These are phyloP conservation scores for Tenthredo scrophulariae DNA, from an alignment of 2,888 invertebrate species.

Conservation along the genomic window DNA sequence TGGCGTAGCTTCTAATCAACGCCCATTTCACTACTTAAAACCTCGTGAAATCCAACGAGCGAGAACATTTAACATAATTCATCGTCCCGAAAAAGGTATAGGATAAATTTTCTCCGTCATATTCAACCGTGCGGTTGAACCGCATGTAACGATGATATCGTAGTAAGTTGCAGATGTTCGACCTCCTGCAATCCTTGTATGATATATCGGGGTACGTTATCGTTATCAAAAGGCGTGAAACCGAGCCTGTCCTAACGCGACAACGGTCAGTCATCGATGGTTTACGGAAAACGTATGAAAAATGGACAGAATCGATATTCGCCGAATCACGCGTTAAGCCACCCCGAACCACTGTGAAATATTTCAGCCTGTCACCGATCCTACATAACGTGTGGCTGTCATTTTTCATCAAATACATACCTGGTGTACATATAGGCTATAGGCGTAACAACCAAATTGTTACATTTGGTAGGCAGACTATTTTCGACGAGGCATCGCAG, in stretches of 20 bases:
- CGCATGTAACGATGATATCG: background rate
- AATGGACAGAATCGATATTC: slow-evolving; percentile 42
- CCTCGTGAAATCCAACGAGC: slow-evolving; percentile 51
- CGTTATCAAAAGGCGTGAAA: slow-evolving; percentile 14
- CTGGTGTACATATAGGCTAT: background rate
- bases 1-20: slow-evolving; percentile 63
- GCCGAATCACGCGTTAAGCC: slow-evolving; percentile 32
- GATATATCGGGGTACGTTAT: background rate
- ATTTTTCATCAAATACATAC: slow-evolving; percentile 29
- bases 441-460: background rate
- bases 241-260: slow-evolving; percentile 3
- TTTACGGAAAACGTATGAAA: slow-evolving; percentile 1
- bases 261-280: slow-evolving; percentile 13
- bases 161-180: background rate
- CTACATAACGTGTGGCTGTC: slow-evolving; percentile 35
- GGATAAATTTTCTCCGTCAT: background rate
- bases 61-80: slow-evolving; percentile 70
- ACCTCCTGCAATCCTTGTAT: background rate
- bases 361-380: slow-evolving; percentile 43
- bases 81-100: slow-evolving; percentile 63
- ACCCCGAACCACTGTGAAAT: slow-evolving; percentile 36
- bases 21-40: slow-evolving; percentile 57
- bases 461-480: background rate
- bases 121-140: background rate
- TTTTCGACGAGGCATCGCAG: background rate